Evolutionary conservation across 2,888 invertebrate species (phyloP).

Genomic region (Nemoura dubitans): DNA sequence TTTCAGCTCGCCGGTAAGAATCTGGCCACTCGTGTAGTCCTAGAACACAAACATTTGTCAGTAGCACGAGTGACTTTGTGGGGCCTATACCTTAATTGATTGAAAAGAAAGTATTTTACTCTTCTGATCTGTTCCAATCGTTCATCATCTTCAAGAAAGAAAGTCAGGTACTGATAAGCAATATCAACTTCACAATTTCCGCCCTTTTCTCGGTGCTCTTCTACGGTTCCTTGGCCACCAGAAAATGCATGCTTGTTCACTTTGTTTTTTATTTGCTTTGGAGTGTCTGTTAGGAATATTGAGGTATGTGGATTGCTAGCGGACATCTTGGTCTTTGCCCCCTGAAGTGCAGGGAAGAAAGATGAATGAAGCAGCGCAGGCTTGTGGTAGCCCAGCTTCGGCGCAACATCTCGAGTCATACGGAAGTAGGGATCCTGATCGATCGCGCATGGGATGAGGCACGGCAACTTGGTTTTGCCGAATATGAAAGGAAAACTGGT

Average conservation of each 20-base stretch:
- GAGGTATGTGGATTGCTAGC: constrained; percentile 94
- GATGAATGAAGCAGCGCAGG: constrained; percentile 87
- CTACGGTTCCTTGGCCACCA: constrained; percentile 91
- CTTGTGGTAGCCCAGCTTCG: constrained; percentile 85
- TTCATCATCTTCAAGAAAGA: constrained; percentile 94
- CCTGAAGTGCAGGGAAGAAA: constrained; percentile 95
- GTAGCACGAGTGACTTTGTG: too few relatives aligned
- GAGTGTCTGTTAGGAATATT: constrained; percentile 93
- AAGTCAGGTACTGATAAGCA: constrained; percentile 91
- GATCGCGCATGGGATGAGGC: constrained; percentile 96
- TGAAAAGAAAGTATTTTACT: constrained; percentile 58
- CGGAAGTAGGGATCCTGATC: constrained; percentile 99
- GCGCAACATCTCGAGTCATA: constrained; percentile 98
- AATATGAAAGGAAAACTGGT: constrained; percentile 93
- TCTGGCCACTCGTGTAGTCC: constrained; percentile 84
- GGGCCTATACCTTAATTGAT: too few relatives aligned
- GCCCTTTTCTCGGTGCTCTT: constrained; percentile 89
- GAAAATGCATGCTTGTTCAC: constrained; percentile 96
- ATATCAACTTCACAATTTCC: constrained; percentile 98
- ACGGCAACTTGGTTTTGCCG: constrained; percentile 76
- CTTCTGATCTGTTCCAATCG: constrained; percentile 77
- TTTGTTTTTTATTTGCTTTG: constrained; percentile 96
- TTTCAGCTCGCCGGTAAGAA: constrained; percentile 95
- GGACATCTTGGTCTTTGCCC: constrained; percentile 98
- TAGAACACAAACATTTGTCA: constrained; percentile 60